A percentile compares a stretch with the other conserved stretches of the same genome.
phyloP scores from a whole-genome alignment of 2,113 vertebrate species.

The Ptyas mucosa region DNA sequence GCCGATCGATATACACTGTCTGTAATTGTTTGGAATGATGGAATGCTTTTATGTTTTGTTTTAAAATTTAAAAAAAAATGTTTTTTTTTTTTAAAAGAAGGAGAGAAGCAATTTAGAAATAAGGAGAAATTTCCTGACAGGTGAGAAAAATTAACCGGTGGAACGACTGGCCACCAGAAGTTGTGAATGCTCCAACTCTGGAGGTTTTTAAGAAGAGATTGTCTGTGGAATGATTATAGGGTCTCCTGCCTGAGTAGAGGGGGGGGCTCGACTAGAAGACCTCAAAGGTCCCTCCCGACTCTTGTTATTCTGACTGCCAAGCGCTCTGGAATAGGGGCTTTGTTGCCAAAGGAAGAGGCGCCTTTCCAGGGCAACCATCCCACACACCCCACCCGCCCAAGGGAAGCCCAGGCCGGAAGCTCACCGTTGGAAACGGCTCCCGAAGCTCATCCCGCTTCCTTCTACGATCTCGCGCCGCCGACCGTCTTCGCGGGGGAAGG shows the following conservation, averaged over 20 bases:
- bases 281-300: neutral
- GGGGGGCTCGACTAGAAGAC: neutral
- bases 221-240: too few relatives aligned
- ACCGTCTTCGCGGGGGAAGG: too few relatives aligned
- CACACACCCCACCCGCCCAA: rapidly evolving
- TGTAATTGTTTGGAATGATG: too few relatives aligned
- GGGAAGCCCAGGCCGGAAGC: neutral
- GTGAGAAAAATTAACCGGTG: neutral
- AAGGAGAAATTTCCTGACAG: neutral
- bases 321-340: neutral
- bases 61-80: too few relatives aligned
- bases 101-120: neutral
- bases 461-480: neutral
- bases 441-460: neutral
- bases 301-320: neutral
- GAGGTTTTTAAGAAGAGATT: neutral
- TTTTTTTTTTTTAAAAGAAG: too few relatives aligned
- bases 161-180: neutral
- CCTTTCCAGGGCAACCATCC: neutral
- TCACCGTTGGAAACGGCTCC: neutral
- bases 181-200: rapidly evolving
- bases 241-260: too few relatives aligned
- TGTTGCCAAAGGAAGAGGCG: neutral
- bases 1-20: too few relatives aligned
- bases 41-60: too few relatives aligned